Conservation (phyloP, 2,797 vertebrate species). For the Sardinella longiceps region DNA sequence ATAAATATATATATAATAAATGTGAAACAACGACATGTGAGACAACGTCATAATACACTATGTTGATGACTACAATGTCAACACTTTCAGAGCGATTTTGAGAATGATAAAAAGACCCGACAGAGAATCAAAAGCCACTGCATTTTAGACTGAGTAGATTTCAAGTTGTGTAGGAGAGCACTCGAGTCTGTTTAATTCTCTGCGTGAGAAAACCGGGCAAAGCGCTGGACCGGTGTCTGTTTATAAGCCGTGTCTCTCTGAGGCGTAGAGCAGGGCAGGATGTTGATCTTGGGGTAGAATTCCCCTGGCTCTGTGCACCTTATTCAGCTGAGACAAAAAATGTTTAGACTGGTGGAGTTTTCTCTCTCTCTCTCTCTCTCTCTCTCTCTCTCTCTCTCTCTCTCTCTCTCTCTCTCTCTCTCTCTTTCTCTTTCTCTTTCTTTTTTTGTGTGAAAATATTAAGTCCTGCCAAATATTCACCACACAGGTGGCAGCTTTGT, state of each 20-base stretch:
- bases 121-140: too few relatives aligned
- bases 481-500: neutral
- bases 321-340: neutral
- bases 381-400: neutral
- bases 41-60: too few relatives aligned
- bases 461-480: neutral
- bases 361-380: neutral
- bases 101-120: too few relatives aligned
- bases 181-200: too few relatives aligned
- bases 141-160: too few relatives aligned
- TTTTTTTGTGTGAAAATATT: neutral
- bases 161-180: too few relatives aligned
- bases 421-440: neutral
- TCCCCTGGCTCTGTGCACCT: constrained; percentile 12
- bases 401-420: neutral
- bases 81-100: too few relatives aligned
- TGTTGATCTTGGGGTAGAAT: constrained; percentile 8
- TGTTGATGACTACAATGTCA: too few relatives aligned
- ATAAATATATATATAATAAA: too few relatives aligned
- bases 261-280: neutral
- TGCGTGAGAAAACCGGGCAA: too few relatives aligned
- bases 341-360: neutral
- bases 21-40: too few relatives aligned
- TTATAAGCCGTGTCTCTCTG: neutral
- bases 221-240: neutral